These are phyloP conservation scores for Gadus macrocephalus DNA, from an alignment of 2,113 vertebrate species.

Conservation along the genomic window DNA sequence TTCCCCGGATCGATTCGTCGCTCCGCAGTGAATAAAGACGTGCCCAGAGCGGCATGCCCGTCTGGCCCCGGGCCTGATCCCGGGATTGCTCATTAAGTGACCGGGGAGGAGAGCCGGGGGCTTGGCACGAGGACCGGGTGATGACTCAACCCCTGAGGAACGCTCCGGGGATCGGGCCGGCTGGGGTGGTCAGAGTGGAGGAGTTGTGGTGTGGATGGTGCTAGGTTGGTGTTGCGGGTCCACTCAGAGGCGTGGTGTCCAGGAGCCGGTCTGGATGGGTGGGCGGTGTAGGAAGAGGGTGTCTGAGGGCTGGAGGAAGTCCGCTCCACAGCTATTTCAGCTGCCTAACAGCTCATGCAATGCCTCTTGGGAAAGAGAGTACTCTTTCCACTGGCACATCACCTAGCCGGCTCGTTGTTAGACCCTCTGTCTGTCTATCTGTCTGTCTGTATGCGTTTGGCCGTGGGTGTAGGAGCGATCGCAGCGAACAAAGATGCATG, in stretches of 20 bases:
- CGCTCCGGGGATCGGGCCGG: slow-evolving; percentile 28
- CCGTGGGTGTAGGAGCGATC: background rate
- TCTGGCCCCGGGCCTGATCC: too few relatives aligned
- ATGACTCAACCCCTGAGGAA: slow-evolving; percentile 55
- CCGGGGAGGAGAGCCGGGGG: too few relatives aligned
- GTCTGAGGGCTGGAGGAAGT: background rate
- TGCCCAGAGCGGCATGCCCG: background rate
- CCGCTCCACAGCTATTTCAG: slow-evolving; percentile 24
- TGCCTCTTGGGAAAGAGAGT: slow-evolving; percentile 66
- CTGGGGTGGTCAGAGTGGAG: slow-evolving; percentile 32
- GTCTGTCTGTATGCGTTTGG: background rate
- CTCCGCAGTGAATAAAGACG: slow-evolving; percentile 10
- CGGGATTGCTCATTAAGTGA: too few relatives aligned
- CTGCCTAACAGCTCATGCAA: slow-evolving; percentile 42
- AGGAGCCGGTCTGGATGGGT: slow-evolving; percentile 31
- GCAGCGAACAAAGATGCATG: too few relatives aligned
- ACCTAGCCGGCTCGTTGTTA: slow-evolving; percentile 28
- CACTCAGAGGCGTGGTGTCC: too few relatives aligned
- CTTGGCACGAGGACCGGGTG: background rate
- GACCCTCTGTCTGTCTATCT: background rate
- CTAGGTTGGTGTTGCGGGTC: too few relatives aligned
- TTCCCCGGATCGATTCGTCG: background rate
- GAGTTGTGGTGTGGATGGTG: too few relatives aligned
- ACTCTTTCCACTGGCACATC: slow-evolving; percentile 70
- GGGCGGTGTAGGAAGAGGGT: background rate